Evolutionary conservation across 2,888 invertebrate species (phyloP), one percentile per base, ranked within the genome.

Genomic region (Blomia tropicalis): DNA sequence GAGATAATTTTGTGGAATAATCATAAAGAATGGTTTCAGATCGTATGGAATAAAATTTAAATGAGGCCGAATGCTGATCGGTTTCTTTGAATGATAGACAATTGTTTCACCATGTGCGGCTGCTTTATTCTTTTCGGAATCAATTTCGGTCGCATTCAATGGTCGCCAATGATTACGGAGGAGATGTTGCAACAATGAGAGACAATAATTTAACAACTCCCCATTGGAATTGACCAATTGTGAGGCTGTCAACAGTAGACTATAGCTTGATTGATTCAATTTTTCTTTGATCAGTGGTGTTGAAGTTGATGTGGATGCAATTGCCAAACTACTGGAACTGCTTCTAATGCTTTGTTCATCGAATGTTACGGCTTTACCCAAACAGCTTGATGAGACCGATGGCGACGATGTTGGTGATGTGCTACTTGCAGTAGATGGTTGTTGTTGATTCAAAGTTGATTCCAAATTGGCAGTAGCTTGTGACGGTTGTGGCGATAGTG

Each of bases 151-250:
- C 22, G 22, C 7, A 27, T 47, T 22, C 7, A 47, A n/a, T 22
- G 51, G 59, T 23, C 59, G 41, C 59, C 59, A 59, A 27, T 59
- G 43, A 43, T 41, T 17, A 19, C 43, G n/a, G 54, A 59, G n/a
- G 7, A 59, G 43, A 14, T 58, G 31, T 14, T 56, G 56, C 11
- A 56, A 36, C 29, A 56, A 14, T 23, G 56, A n/a, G 19, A 27
- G 29, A 36, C 56, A 56, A 30, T 56, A 56, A 4, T 31, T 27
- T 7, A 56, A 36, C 31, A 56, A 17, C 25, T 56, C 11, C 14
- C n/a, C 23, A 36, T 56, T 56, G 19, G 56, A 56, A 14, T 56
- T 23, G 14, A 56, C 23, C 56, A 56, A 36, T 36, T 56, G 56
- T 23, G 29, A 14, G 29, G 56, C 56, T 1, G 56, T 27, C 29